Evolutionary conservation across 2,888 invertebrate species (phyloP).

Genomic region (Nudaria mundana): DNA sequence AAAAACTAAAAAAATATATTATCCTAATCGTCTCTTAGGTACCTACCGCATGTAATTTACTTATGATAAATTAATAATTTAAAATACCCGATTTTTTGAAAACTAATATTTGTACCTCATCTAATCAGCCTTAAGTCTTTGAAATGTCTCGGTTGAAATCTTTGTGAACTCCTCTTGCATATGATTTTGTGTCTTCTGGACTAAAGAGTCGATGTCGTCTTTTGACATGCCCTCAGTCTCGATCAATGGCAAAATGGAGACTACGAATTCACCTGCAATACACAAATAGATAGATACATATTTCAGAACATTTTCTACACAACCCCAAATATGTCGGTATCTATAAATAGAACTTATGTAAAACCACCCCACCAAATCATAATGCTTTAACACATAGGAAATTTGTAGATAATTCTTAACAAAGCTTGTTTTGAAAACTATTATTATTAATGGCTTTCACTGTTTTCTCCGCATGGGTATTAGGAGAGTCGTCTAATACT

Average conservation of each 20-base stretch:
- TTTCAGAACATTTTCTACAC: neutral
- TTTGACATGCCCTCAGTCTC: conserved; percentile 83
- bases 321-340: neutral
- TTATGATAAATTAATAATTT: neutral
- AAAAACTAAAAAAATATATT: too few relatives aligned
- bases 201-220: conserved; percentile 83
- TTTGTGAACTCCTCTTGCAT: conserved; percentile 84
- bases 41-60: neutral
- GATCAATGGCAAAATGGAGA: conserved; percentile 88
- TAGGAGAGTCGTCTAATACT: too few relatives aligned
- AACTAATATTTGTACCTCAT: conserved; percentile 16
- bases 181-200: conserved; percentile 83
- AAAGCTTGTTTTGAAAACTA: too few relatives aligned
- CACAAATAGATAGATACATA: neutral
- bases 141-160: conserved; percentile 59
- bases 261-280: conserved; percentile 83
- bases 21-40: neutral
- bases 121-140: conserved; percentile 42
- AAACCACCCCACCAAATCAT: too few relatives aligned
- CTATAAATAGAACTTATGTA: neutral
- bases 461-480: too few relatives aligned
- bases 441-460: too few relatives aligned
- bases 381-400: too few relatives aligned
- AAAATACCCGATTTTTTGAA: conserved; percentile 6
- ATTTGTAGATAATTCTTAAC: too few relatives aligned